phyloP scores from a whole-genome alignment of 2,888 invertebrate species.

The Bibio marci region DNA sequence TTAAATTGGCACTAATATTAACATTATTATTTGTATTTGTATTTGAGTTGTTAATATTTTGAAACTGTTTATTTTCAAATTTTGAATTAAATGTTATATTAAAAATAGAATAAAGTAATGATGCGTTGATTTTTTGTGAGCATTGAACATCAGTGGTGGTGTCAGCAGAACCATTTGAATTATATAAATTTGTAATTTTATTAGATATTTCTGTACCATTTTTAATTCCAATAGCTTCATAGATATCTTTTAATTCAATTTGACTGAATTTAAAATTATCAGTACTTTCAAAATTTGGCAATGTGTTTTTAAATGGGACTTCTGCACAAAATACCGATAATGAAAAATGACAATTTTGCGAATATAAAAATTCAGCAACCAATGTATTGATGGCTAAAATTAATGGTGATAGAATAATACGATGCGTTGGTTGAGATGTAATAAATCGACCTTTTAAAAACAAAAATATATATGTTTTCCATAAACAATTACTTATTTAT shows the following conservation, averaged over 20 bases:
- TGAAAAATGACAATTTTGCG: conserved; percentile 25
- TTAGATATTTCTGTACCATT: background rate
- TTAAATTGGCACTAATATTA: too few species aligned
- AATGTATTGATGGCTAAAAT: conserved; percentile 21
- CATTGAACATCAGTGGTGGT: too few species aligned
- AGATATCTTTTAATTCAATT: conserved; percentile 19
- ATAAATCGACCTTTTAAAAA: conserved; percentile 17
- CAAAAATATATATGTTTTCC: background rate
- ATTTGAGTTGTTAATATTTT: background rate
- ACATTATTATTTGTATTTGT: too few species aligned
- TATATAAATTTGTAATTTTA: background rate
- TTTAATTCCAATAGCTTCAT: conserved; percentile 15
- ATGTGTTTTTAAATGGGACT: conserved; percentile 20
- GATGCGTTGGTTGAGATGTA: conserved; percentile 12
- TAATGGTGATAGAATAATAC: conserved; percentile 19
- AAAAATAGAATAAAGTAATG: background rate
- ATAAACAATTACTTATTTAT: background rate
- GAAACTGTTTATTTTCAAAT: background rate
- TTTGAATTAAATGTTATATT: background rate
- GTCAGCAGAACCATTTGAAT: background rate
- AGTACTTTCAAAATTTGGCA: conserved; percentile 22
- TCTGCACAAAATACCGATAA: conserved; percentile 27
- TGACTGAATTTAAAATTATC: conserved; percentile 20
- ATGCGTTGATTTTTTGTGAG: background rate
- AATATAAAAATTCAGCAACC: conserved; percentile 27